Base-by-base conservation (phyloP, 2,888 invertebrate species). In the Amphipyra tragopoginis region DNA sequence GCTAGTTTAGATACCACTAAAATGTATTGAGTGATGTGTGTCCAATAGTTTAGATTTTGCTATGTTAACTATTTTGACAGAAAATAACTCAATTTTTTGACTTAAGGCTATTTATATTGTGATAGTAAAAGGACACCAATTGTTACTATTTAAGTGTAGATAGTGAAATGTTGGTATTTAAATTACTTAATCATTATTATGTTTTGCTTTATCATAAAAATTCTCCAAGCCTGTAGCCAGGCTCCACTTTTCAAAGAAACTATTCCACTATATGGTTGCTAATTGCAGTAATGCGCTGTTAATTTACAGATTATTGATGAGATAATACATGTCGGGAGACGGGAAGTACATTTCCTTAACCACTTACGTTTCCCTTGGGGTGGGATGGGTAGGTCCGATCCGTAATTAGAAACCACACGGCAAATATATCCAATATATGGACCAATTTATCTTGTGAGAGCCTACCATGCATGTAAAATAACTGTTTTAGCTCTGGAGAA, bases 401-500 rank as follows among this genome's bases (percentile, higher is more conserved):
- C 29, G 48, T 65, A 75, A 75, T 65, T 58, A 68, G 52, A 72
- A 50, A 43, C 50, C 39, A 11, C 47, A 44, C 10, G 26, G 29
- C 42, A 40, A 39, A 60, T 75, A 40, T 48, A 75, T 75, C 26
- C 7, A 36, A 38, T 45, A 14, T 39, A 70, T 45, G 50, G 26
- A 44, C 13, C 53, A 14, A 73, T 73, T 54, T 54, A 65, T 73
- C 59, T 75, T 39, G 7, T 2, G 26, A 26, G 45, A 44, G 14
- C 13, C 26, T 26, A 26, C 36, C 43, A 43, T n/a, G 47, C 15
- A 1, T 36, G 44, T n/a, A 10, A 10, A 42, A 65, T 29, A 34
- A 65, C 10, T 50, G n/a, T 38, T 21, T 39, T 9, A 8, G 57
- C 38, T 45, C 36, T n/a, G 7, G 42, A 29, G 15, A 36, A 14